Percentiles rank a stretch among this genome's conserved stretches.
phyloP scores from a whole-genome alignment of 2,888 invertebrate genomes.

The Synanthedon vespiformis region DNA sequence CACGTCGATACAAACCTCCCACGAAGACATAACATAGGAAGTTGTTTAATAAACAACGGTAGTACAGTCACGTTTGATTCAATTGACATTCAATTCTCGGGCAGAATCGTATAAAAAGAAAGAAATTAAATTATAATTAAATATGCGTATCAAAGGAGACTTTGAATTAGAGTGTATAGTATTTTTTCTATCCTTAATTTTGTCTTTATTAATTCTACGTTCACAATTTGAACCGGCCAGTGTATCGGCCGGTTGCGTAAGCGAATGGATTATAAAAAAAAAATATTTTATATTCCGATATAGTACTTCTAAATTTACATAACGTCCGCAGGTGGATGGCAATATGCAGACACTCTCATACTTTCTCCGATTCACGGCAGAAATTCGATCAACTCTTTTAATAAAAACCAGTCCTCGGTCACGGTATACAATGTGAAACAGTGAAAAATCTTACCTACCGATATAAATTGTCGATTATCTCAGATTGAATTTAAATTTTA shows the following conservation, averaged over 20 bases:
- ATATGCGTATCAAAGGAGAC: too few relatives aligned
- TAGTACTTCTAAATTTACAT: constrained; percentile 11
- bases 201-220: too few relatives aligned
- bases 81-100: too few relatives aligned
- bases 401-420: neutral
- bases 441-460: too few relatives aligned
- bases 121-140: too few relatives aligned
- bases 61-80: neutral
- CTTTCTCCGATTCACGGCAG: constrained; percentile 19
- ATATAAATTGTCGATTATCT: too few relatives aligned
- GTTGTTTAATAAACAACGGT: neutral
- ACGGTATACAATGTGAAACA: neutral
- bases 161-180: too few relatives aligned
- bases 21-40: neutral
- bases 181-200: too few relatives aligned
- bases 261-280: neutral
- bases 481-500: too few relatives aligned
- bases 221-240: too few relatives aligned
- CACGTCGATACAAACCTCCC: neutral
- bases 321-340: constrained; percentile 10
- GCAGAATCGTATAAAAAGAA: too few relatives aligned
- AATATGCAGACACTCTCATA: constrained; percentile 17
- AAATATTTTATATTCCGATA: constrained; percentile 5
- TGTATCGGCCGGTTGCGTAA: neutral
- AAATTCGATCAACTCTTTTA: constrained; percentile 13